Conservation (phyloP, 2,888 invertebrate genomes). For the Trissonchulus latispiculum region DNA sequence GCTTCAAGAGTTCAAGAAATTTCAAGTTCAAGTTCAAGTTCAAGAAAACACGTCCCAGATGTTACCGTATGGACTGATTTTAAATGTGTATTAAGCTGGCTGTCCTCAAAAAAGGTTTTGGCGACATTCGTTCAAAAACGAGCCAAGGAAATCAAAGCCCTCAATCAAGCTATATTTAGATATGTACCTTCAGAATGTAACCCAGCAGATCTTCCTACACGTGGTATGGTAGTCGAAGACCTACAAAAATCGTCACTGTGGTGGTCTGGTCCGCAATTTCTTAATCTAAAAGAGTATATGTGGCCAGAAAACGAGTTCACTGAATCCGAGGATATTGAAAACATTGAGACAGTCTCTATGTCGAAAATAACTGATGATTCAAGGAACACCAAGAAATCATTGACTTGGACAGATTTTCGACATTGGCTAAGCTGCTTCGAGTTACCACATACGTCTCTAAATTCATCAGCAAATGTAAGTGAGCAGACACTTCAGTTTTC, state of each 20-base stretch:
- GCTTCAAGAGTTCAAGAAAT: neutral
- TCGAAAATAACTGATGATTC: no score
- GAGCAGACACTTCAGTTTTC: no score
- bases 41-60: neutral
- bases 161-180: neutral
- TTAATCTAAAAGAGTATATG: neutral
- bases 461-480: no score
- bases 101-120: neutral
- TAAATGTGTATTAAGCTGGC: neutral
- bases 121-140: no score
- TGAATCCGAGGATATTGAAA: no score
- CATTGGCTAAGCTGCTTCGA: no score
- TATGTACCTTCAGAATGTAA: neutral
- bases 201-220: constrained; percentile 10
- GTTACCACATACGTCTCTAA: no score
- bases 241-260: neutral
- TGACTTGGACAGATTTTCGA: no score
- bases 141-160: neutral
- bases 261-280: constrained; percentile 12
- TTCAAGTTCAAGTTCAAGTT: no score
- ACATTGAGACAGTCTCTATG: no score
- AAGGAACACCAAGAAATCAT: no score
- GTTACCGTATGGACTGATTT: neutral
- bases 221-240: constrained; percentile 3
- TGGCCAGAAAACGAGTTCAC: constrained; percentile 15